A percentile compares a stretch with the other conserved stretches of the same genome.
Conservation (phyloP, 2,888 invertebrate genomes). For the Diogma glabrata region DNA sequence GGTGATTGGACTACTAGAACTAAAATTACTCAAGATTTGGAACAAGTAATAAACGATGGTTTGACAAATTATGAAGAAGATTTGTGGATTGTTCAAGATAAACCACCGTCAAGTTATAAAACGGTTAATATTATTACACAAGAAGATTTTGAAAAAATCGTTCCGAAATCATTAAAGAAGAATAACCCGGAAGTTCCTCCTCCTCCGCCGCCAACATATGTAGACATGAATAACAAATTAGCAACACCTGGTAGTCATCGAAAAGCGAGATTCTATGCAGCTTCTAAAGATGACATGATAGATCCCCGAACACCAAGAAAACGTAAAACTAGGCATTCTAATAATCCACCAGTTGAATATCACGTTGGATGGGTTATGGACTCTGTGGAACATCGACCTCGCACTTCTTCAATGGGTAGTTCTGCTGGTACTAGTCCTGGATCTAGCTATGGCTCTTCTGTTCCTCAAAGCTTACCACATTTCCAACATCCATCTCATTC, state of each 20-base stretch:
- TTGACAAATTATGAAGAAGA: slow-evolving; percentile 93
- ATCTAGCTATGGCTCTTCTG: slow-evolving; percentile 64
- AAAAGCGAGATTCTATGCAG: slow-evolving; percentile 85
- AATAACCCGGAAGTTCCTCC: slow-evolving; percentile 67
- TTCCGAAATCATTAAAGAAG: slow-evolving; percentile 52
- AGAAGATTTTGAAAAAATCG: slow-evolving; percentile 74
- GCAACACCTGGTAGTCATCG: slow-evolving; percentile 25
- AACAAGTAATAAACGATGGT: slow-evolving; percentile 95
- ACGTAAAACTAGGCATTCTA: slow-evolving; percentile 82
- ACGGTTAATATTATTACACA: slow-evolving; percentile 82
- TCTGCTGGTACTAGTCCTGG: slow-evolving; percentile 70
- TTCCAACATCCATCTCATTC: slow-evolving; percentile 97
- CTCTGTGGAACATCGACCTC: slow-evolving; percentile 65
- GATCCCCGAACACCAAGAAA: slow-evolving; percentile 64
- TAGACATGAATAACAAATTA: slow-evolving; percentile 22
- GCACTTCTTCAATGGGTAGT: slow-evolving; percentile 71
- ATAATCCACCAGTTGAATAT: slow-evolving; percentile 86
- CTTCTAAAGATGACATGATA: slow-evolving; percentile 60
- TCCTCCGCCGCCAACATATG: slow-evolving; percentile 56
- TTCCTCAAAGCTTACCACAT: slow-evolving; percentile 70
- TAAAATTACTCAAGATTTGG: slow-evolving; percentile 90
- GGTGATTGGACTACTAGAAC: slow-evolving; percentile 82
- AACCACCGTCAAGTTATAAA: slow-evolving; percentile 51
- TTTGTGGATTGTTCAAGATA: slow-evolving; percentile 58
- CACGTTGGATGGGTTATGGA: slow-evolving; percentile 99